Evolutionary conservation across 2,113 vertebrate genomes (phyloP).

Genomic region (Pygoscelis antarcticus): DNA sequence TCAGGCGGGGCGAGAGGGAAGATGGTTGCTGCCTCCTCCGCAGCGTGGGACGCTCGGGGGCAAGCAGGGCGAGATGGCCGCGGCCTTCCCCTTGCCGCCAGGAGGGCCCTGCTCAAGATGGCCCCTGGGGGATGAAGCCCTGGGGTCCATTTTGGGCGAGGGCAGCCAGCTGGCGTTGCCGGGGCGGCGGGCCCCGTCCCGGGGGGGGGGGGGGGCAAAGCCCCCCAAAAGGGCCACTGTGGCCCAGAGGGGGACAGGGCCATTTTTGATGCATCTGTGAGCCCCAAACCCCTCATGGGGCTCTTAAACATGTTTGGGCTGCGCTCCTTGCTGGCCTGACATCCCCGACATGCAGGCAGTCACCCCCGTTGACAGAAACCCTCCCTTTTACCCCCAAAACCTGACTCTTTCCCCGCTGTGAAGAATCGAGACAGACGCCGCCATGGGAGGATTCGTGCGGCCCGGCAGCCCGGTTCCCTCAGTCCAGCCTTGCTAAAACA

Average conservation of each 20-base stretch:
- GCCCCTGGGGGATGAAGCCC: fast-evolving
- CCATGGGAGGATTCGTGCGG: background rate
- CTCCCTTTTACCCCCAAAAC: background rate
- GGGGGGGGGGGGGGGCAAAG: background rate
- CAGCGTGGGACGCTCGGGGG: too few relatives aligned
- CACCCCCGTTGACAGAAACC: fast-evolving
- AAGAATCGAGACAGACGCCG: fast-evolving
- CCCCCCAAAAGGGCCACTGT: background rate
- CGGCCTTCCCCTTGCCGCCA: fast-evolving
- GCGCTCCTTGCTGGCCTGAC: background rate
- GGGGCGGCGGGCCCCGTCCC: fast-evolving
- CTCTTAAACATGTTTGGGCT: fast-evolving
- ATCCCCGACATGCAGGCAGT: too few relatives aligned
- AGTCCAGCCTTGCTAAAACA: background rate
- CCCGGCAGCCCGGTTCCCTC: background rate
- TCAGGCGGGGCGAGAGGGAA: background rate
- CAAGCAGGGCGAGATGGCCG: background rate
- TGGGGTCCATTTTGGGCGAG: background rate
- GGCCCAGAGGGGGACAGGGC: fast-evolving
- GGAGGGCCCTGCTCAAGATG: background rate
- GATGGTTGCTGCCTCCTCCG: background rate
- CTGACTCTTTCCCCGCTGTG: fast-evolving
- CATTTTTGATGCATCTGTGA: too few relatives aligned
- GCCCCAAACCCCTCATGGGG: background rate
- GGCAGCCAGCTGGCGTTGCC: background rate